phyloP scores from a whole-genome alignment of 2,888 invertebrate genomes.

The Erpobdella octoculata region DNA sequence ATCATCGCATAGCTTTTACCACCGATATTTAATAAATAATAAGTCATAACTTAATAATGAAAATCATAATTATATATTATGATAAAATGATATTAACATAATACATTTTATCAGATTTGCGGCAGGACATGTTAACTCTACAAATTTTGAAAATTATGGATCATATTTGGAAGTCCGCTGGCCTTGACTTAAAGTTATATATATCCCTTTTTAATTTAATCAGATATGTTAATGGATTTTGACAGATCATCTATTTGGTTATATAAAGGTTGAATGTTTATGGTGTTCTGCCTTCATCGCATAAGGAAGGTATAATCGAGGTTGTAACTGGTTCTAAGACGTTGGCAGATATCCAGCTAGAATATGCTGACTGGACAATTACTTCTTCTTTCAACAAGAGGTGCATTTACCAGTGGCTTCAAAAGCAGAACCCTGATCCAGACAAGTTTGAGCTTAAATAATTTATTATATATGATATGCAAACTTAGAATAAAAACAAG shows the following conservation, averaged over 20 bases:
- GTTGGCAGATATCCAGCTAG: conserved; percentile 87
- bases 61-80: no score
- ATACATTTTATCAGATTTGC: conserved; percentile 42
- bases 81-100: no score
- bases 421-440: conserved; percentile 70
- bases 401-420: conserved; percentile 79
- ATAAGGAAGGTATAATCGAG: conserved; percentile 82
- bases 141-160: conserved; percentile 52
- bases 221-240: no score
- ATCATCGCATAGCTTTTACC: no score
- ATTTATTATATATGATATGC: no score
- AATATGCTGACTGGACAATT: conserved; percentile 55
- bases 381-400: conserved; percentile 62
- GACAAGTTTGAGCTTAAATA: no score
- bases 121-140: conserved; percentile 52
- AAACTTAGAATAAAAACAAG: no score
- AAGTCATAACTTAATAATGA: no score
- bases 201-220: no score
- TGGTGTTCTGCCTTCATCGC: conserved; percentile 83
- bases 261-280: conserved; percentile 80
- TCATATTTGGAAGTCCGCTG: conserved; percentile 50
- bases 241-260: no score
- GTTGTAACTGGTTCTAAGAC: conserved; percentile 85
- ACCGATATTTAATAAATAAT: no score
- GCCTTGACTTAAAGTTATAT: conserved; percentile 51